phyloP scores from a whole-genome alignment of 2,797 vertebrate species.

The Myripristis murdjan region DNA sequence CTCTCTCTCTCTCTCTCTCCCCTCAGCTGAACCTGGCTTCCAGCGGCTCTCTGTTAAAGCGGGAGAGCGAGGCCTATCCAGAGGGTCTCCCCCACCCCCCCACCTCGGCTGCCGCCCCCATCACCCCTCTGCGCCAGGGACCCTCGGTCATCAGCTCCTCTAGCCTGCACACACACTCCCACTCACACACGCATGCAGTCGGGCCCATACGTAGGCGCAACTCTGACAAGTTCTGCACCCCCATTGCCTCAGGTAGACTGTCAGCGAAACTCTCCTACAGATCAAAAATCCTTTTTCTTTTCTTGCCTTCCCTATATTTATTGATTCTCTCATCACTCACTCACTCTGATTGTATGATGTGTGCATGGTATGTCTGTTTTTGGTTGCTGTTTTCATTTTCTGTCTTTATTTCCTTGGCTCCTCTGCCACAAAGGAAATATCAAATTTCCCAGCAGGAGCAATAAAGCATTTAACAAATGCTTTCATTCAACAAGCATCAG shows the following conservation, averaged over 20 bases:
- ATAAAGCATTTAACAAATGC: no score
- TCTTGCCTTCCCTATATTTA: no score
- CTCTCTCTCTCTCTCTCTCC: slow-evolving; percentile 12
- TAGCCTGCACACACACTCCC: slow-evolving; percentile 87
- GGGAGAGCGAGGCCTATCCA: slow-evolving; percentile 93
- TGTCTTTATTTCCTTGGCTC: no score
- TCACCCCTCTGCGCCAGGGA: slow-evolving; percentile 95
- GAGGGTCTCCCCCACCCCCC: slow-evolving; percentile 97
- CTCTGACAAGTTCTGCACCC: slow-evolving; percentile 98
- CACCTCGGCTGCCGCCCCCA: slow-evolving; percentile 94
- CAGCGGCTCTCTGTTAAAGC: slow-evolving; percentile 93
- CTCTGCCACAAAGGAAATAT: no score
- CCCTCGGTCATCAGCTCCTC: slow-evolving; percentile 98
- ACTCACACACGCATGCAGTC: slow-evolving; percentile 86
- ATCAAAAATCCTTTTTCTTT: not conserved
- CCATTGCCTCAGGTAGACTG: slow-evolving; percentile 94
- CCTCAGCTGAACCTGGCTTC: slow-evolving; percentile 93
- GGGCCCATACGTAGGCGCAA: slow-evolving; percentile 96
- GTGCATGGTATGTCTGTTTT: no score
- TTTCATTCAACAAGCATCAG: no score
- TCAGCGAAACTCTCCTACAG: not conserved
- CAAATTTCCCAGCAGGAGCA: no score
- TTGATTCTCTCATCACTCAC: no score
- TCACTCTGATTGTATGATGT: no score
- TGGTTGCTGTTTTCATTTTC: no score